Base-by-base conservation (phyloP, 2,113 vertebrate genomes). In the Lophius piscatorius region DNA sequence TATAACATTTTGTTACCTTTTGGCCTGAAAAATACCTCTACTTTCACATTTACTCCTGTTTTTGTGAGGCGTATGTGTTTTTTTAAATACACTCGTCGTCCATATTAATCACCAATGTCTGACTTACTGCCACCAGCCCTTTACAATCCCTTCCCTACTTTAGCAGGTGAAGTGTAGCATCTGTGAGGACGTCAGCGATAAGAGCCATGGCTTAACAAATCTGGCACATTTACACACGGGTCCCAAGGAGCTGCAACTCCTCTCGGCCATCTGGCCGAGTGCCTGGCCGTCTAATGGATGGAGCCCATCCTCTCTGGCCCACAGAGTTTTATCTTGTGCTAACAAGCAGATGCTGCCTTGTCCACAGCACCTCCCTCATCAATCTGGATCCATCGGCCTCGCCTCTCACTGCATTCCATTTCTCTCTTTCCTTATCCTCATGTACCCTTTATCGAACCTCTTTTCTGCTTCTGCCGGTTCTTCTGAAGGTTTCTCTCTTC, bases 271-370 rank as follows among this genome's bases (percentile, higher is more conserved):
- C 66, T 84, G 79, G 83, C 64, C 11, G 44, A 66, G 46, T 24
- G 81, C 75, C 80, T 54, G 74, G 49, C 59, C 12, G 29, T 33
- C 68, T 84, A 84, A 84, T 77, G 81, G 79, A 82, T 71, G 68
- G 58, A 78, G 57, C 70, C 72, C 58, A 24, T 81, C 74, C 66
- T 63, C 68, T 50, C 42, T 64, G 69, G 78, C 67, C 72, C 63
- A 58, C 61, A 66, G 70, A 82, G 74, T 72, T 84, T 82, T 76
- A 86, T 81, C 76, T 82, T 64, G 72, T 69, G 72, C 78, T 76
- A 82, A 86, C 78, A 82, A 86, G 70, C 80, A 82, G 74, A 83
- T 70, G 64, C 76, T 61, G 66, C 70, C 5, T 31, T 47, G 50
- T 64, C 80, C 24, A 13, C 65, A 20, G 57, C 39, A 10, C 45